Evolutionary conservation across 2,888 invertebrate species (phyloP).

Genomic region (Scaptodrosophila latifasciaeformis): DNA sequence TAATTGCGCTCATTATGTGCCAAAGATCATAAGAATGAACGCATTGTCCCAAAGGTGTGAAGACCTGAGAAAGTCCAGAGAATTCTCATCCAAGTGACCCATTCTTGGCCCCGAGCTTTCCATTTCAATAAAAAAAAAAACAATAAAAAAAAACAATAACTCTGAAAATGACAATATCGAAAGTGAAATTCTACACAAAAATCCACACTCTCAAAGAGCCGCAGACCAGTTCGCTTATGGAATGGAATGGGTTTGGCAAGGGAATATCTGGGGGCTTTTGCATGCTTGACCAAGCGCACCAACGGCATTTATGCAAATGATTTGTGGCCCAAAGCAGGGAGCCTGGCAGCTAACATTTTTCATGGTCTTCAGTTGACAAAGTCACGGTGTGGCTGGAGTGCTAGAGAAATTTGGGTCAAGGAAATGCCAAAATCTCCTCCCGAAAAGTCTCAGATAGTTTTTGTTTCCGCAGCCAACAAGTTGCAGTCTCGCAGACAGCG

Average conservation of each 20-base stretch:
- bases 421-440: conserved; percentile 57
- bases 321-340: neutral
- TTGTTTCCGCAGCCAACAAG: conserved; percentile 1
- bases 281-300: conserved; percentile 19
- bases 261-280: neutral
- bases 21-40: no score
- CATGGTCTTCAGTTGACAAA: conserved; percentile 38
- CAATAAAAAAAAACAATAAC: conserved; percentile 26
- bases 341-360: conserved; percentile 11
- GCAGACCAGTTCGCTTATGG: neutral
- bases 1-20: neutral
- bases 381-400: conserved; percentile 12
- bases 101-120: conserved; percentile 40
- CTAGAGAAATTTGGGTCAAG: conserved; percentile 67
- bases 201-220: no score
- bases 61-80: conserved; percentile 18
- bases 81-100: conserved; percentile 26
- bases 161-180: conserved; percentile 40
- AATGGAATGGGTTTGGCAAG: neutral
- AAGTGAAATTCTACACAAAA: conserved; percentile 68
- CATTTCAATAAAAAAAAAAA: conserved; percentile 51
- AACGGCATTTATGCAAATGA: conserved; percentile 11
- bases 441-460: conserved; percentile 3
- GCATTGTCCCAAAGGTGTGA: neutral
- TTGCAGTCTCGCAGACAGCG: no score